phyloP scores from a whole-genome alignment of 2,113 vertebrate genomes.

The Caracal caracal region DNA sequence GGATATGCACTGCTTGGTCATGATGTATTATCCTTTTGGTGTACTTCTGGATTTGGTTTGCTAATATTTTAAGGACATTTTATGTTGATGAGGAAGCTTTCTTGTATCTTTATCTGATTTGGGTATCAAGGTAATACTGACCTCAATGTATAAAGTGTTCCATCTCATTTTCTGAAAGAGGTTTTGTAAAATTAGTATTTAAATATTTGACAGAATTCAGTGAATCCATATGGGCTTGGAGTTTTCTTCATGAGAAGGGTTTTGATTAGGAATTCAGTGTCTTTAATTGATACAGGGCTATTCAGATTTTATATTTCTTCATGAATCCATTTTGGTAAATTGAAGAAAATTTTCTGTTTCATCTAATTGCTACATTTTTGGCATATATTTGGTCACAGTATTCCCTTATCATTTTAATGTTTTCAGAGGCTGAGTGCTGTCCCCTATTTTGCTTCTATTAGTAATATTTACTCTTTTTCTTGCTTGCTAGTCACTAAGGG shows the following conservation, averaged over 20 bases:
- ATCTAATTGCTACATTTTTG: background rate
- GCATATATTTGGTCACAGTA: background rate
- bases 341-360: background rate
- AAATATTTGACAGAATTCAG: background rate
- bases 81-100: background rate
- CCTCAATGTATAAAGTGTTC: background rate
- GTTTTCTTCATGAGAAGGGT: background rate
- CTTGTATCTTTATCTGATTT: background rate
- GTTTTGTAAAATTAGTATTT: background rate
- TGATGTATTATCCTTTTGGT: background rate
- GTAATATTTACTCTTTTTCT: background rate
- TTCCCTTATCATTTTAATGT: background rate
- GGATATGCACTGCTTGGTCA: background rate
- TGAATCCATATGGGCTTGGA: background rate
- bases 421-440: background rate
- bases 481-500: background rate
- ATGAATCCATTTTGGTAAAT: background rate
- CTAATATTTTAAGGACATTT: constrained; percentile 19
- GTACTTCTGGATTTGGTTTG: background rate
- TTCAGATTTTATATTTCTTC: constrained; percentile 11
- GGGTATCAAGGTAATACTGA: background rate
- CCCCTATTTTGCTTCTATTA: background rate
- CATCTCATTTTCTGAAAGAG: background rate
- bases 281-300: background rate
- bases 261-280: background rate